A percentile compares a stretch with the other conserved stretches of the same genome.
Evolutionary conservation across 2,888 invertebrate species (phyloP).

Genomic region (Apamea anceps): DNA sequence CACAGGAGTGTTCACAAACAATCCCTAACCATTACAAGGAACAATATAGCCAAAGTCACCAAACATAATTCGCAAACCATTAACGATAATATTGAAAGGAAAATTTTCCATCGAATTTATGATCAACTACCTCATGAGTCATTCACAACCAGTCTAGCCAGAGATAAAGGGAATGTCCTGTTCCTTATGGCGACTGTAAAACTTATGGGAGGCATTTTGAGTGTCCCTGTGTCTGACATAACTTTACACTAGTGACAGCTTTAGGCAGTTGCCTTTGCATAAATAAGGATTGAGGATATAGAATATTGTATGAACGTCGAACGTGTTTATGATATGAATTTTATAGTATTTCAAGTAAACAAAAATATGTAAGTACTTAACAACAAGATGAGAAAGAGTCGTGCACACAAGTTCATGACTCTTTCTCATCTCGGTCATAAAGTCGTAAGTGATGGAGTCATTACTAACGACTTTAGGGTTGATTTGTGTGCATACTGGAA

Average conservation of each 20-base stretch:
- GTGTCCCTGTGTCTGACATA: conserved; percentile 57
- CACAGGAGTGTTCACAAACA: conserved; percentile 24
- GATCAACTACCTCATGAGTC: conserved; percentile 65
- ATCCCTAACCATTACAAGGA: conserved; percentile 35
- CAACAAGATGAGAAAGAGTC: background rate
- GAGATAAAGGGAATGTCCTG: conserved; percentile 62
- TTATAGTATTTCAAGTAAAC: background rate
- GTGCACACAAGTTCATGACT: background rate
- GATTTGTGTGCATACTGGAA: conserved; percentile 12
- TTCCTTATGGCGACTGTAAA: conserved; percentile 59
- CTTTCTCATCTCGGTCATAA: background rate
- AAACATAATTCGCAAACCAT: conserved; percentile 67
- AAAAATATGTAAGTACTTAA: conserved; percentile 6
- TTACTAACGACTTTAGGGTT: background rate
- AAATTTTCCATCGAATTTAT: conserved; percentile 72
- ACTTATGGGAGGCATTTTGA: conserved; percentile 59
- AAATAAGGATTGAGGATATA: conserved; percentile 54
- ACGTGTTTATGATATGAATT: conserved; percentile 35
- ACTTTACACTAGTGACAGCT: conserved; percentile 61
- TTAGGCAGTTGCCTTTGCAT: conserved; percentile 56
- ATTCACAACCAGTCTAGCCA: conserved; percentile 56
- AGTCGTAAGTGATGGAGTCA: background rate
- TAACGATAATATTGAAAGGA: conserved; percentile 72
- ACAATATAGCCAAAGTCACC: conserved; percentile 41
- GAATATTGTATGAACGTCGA: conserved; percentile 43